A percentile compares a stretch with the other conserved stretches of the same genome.
Conservation (phyloP, 2,888 invertebrate genomes). For the Polymixis lichenea region DNA sequence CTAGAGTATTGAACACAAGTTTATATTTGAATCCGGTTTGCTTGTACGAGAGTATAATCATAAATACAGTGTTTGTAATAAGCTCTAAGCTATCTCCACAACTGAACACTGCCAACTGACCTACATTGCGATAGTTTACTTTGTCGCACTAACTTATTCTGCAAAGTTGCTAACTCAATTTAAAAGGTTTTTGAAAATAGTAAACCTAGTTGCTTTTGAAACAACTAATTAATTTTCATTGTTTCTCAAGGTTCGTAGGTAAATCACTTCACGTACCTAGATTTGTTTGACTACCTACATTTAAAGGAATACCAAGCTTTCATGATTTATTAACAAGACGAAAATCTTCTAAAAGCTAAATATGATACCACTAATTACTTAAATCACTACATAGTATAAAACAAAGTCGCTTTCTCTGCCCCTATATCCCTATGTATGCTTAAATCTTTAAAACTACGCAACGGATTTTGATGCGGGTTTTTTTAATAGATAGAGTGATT, state of each 20-base stretch:
- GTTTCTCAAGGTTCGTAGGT: neutral
- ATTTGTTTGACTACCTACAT: neutral
- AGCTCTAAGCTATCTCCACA: constrained; percentile 62
- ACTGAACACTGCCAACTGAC: constrained; percentile 60
- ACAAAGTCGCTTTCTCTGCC: no score
- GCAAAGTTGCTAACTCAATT: constrained; percentile 3
- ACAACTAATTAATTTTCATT: neutral
- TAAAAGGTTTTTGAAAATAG: constrained; percentile 10
- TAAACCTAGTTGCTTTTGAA: neutral
- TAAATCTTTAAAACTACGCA: no score
- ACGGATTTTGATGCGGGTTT: no score
- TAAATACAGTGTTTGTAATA: constrained; percentile 67
- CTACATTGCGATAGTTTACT: constrained; percentile 57
- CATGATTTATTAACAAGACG: neutral
- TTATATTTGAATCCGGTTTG: constrained; percentile 68
- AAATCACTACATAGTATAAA: no score
- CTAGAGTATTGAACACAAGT: constrained; percentile 62
- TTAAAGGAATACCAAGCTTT: neutral
- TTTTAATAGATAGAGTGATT: no score
- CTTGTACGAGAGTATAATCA: constrained; percentile 60
- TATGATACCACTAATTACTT: neutral
- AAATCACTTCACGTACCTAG: neutral
- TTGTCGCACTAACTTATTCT: constrained; percentile 33
- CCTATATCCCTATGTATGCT: no score
- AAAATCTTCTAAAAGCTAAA: neutral